Evolutionary conservation across 2,797 vertebrate genomes (phyloP), one percentile per base, ranked within the genome.

Genomic region (Corythornis leucogaster): DNA sequence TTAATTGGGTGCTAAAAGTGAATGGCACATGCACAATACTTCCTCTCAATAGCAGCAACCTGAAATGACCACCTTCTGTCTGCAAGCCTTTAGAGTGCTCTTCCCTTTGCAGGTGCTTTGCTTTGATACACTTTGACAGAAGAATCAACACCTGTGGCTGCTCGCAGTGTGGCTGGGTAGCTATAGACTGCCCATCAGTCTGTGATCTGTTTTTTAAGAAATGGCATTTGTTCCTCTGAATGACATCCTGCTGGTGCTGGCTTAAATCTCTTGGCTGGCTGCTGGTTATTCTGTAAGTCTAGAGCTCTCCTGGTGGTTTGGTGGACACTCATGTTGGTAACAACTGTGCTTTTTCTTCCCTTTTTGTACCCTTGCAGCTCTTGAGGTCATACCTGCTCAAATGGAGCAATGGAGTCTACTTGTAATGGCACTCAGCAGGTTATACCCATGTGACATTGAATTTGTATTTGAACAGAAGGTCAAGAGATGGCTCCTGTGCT

Each of bases 171-270:
- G 45, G 45, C 51, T 87, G 83, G 78, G 74, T 92, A 90, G 50
- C 66, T 94, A 79, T 71, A 88, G 82, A 71, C 61, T 67, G 42
- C 46, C 68, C 26, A 61, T 21, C 76, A 68, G 40, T 42, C 83
- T 95, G 51, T 93, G 64, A 89, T 92, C 33, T 84, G 78, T 95
- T 94, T 80, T 91, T 94, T 31, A 95, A 95, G 91, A 95, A 78
- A n/a, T 77, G 68, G 59, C 31, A 78, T 88, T 94, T 95, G 58
- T 96, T 73, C n/a, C 51, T 92, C 81, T 92, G 66, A 94, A 80
- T 95, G 93, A 28, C 31, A 80, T 85, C 51, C 62, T 70, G 68
- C 61, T 93, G 91, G 45, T 64, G 51, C 83, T 77, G 76, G 53
- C 45, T 87, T 15, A 87, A 64, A 82, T 55, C 77, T 87, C 64